Conservation (phyloP, 2,797 vertebrate genomes). For the Fundulus diaphanus region DNA sequence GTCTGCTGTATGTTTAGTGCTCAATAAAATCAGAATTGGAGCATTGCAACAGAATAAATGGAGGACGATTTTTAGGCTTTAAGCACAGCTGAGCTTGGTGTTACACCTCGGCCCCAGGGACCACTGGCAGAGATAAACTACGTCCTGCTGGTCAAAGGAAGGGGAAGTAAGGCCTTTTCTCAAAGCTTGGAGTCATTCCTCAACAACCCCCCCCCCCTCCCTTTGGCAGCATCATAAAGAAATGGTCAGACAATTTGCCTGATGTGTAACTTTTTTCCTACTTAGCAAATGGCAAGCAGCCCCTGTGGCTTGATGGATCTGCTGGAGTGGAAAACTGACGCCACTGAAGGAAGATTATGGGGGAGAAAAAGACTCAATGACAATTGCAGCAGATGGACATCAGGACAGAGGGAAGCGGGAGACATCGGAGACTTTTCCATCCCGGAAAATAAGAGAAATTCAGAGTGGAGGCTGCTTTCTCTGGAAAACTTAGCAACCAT, state of each 20-base stretch:
- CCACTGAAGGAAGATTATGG: conserved; percentile 17
- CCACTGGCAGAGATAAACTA: conserved; percentile 44
- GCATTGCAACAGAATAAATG: conserved; percentile 57
- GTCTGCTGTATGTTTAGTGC: conserved; percentile 55
- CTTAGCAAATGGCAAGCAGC: conserved; percentile 52
- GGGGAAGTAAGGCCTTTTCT: conserved; percentile 18
- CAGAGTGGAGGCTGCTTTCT: background rate
- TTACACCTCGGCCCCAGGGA: conserved; percentile 49
- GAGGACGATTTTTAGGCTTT: conserved; percentile 48
- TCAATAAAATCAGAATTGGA: conserved; percentile 63
- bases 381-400: conserved; percentile 32
- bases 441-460: conserved; percentile 2
- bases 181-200: conserved; percentile 42
- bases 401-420: background rate
- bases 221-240: conserved; percentile 38
- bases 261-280: conserved; percentile 39
- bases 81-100: conserved; percentile 61
- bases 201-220: too few species aligned
- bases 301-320: conserved; percentile 55
- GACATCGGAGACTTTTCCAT: background rate
- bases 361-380: background rate
- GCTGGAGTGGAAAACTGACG: conserved; percentile 63
- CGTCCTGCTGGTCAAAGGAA: conserved; percentile 13
- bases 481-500: background rate
- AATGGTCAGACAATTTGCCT: conserved; percentile 64